Base-by-base conservation (phyloP, 2,888 invertebrate genomes). In the Clusia tigrina region DNA sequence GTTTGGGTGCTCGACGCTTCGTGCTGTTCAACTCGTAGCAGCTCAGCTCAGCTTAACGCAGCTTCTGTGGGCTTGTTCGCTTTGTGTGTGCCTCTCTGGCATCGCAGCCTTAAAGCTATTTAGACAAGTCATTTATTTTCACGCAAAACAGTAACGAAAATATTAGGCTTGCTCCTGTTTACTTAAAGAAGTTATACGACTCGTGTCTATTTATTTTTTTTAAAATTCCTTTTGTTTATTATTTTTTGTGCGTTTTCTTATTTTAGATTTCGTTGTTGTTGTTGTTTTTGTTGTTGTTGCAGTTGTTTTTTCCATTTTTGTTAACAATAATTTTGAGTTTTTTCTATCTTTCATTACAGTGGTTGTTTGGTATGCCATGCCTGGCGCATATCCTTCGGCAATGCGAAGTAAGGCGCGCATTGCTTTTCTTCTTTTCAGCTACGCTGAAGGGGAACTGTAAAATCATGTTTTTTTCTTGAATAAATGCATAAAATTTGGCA, bases 91-190 rank as follows among this genome's bases (percentile, higher is more conserved):
- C 38, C 64, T 42, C n/a, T 23, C n/a, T n/a, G n/a, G n/a, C n/a
- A n/a, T 55, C 52, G 46, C 25, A 15, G 48, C 37, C n/a, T n/a
- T n/a, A n/a, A n/a, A n/a, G n/a, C n/a, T n/a, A n/a, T 32, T 32
- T 12, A 32, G 32, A 32, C 6, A 42, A 42, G 10, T 42, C 42
- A 10, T 15, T 42, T 42, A 5, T n/a, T 15, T 42, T 42, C n/a
- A 15, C 42, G 42, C 3, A 42, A 42, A 6, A 42, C 3, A 15
- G 42, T 42, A 6, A 17, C 42, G n/a, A 46, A 48, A 59, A 62
- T 68, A 62, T 63, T 62, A 38, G 64, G 66, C 58, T 61, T 55
- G 52, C 56, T 62, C 64, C 64, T 66, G 62, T 65, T 64, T 54
- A 58, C 54, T 60, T 62, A 54, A 23, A n/a, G 25, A 38, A 58